Conservation (phyloP, 2,113 vertebrate genomes). For the Spheniscus mendiculus region DNA sequence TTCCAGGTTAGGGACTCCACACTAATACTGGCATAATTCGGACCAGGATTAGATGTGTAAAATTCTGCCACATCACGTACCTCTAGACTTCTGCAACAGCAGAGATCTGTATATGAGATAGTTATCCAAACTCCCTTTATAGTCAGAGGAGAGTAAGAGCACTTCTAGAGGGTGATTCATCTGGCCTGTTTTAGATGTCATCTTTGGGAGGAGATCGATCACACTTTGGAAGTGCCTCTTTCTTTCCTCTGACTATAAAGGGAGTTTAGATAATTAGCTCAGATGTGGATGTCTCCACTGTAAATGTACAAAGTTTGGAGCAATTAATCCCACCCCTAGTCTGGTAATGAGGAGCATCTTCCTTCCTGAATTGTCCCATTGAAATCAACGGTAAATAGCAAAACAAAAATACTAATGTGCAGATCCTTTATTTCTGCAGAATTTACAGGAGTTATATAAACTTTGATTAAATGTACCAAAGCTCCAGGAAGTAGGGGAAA, state of each 20-base stretch:
- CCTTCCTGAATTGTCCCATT: background rate
- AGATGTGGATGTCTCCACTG: background rate
- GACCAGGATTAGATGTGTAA: background rate
- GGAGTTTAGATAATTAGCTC: background rate
- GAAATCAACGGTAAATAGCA: background rate
- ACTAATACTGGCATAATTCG: background rate
- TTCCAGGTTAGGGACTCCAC: background rate
- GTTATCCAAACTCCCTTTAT: background rate
- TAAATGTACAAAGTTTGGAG: background rate
- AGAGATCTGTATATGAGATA: background rate
- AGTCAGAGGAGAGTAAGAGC: background rate
- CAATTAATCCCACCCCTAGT: background rate
- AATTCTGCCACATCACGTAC: background rate
- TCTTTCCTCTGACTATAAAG: background rate
- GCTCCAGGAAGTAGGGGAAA: background rate
- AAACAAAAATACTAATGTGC: background rate
- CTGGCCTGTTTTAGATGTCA: background rate
- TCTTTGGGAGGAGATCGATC: constrained; percentile 19
- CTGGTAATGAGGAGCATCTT: background rate
- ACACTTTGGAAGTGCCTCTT: background rate
- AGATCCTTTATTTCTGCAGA: background rate
- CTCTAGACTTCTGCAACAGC: background rate
- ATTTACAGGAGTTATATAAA: background rate
- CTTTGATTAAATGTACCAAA: background rate
- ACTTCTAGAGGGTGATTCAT: background rate